These are phyloP conservation scores for Folsomia manolachei DNA, from an alignment of 2,888 invertebrate species.

Conservation along the genomic window DNA sequence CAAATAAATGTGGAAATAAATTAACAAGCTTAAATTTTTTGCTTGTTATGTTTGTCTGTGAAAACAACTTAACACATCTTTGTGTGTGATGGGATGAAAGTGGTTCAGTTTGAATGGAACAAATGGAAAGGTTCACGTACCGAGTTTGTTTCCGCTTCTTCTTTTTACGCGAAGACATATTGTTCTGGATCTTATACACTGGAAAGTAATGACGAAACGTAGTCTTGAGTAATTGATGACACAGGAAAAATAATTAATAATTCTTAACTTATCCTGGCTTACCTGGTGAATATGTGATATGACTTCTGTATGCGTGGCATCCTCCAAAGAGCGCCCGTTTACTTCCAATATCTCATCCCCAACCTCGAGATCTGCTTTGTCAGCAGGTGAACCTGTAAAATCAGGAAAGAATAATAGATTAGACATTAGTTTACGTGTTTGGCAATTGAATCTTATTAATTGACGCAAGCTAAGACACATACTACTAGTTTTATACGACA, in stretches of 20 bases:
- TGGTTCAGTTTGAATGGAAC: not conserved
- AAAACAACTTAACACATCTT: not conserved
- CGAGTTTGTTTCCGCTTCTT: constrained; percentile 78
- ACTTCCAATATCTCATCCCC: constrained; percentile 97
- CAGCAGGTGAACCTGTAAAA: constrained; percentile 76
- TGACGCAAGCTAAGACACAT: too few relatives aligned
- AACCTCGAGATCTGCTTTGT: constrained; percentile 85
- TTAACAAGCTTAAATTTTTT: not conserved
- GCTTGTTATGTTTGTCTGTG: constrained; percentile 6
- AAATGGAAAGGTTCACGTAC: constrained; percentile 65
- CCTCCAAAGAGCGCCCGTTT: constrained; percentile 87
- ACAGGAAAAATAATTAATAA: too few relatives aligned
- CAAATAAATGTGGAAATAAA: constrained; percentile 19
- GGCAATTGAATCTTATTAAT: too few relatives aligned
- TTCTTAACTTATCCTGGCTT: too few relatives aligned
- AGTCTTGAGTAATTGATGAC: constrained; percentile 1
- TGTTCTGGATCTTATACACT: constrained; percentile 94
- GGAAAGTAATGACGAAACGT: constrained; percentile 57
- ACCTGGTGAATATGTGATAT: constrained; percentile 95
- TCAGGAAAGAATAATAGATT: too few relatives aligned
- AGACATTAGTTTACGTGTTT: too few relatives aligned
- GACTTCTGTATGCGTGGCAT: constrained; percentile 87
- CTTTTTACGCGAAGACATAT: constrained; percentile 90
- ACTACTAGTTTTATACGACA: too few relatives aligned
- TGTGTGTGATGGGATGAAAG: too few relatives aligned